A percentile compares a stretch with the other conserved stretches of the same genome.
Evolutionary conservation across 2,888 invertebrate species (phyloP).

Genomic region (Protonemura montana): DNA sequence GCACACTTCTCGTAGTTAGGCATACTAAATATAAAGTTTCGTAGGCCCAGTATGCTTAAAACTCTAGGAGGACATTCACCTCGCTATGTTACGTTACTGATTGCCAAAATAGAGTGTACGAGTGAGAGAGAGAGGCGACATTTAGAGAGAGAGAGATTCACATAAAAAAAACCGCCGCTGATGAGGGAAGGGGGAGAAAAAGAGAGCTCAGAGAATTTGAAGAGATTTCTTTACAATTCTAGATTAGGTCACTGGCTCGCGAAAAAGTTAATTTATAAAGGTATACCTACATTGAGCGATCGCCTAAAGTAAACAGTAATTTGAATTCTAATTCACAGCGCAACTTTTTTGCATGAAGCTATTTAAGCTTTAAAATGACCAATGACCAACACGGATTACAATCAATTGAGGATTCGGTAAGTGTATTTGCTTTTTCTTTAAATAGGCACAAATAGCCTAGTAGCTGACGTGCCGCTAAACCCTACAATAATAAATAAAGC

Average conservation of each 20-base stretch:
- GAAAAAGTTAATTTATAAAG: not conserved
- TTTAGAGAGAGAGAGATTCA: conserved; percentile 1
- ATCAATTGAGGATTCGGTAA: too few relatives aligned
- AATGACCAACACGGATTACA: too few relatives aligned
- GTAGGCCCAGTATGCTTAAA: conserved; percentile 23
- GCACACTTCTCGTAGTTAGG: not conserved
- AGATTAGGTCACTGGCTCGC: conserved; percentile 35
- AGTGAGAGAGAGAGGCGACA: not conserved
- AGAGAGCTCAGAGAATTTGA: conserved; percentile 15
- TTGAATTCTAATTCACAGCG: too few relatives aligned
- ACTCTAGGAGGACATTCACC: conserved; percentile 32
- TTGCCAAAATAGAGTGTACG: conserved; percentile 38
- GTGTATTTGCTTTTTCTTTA: too few relatives aligned
- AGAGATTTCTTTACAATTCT: conserved; percentile 34
- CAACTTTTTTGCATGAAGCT: too few relatives aligned
- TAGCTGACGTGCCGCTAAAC: too few relatives aligned
- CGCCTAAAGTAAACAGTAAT: too few relatives aligned
- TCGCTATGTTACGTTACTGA: conserved; percentile 30
- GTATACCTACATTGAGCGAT: conserved; percentile 36
- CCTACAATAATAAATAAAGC: too few relatives aligned
- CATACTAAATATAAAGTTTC: not conserved
- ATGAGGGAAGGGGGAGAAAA: not conserved
- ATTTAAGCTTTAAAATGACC: too few relatives aligned
- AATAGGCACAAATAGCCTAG: too few relatives aligned
- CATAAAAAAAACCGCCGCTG: not conserved